Conservation (phyloP, 2,888 invertebrate genomes). For the Drosophila subsilvestris region DNA sequence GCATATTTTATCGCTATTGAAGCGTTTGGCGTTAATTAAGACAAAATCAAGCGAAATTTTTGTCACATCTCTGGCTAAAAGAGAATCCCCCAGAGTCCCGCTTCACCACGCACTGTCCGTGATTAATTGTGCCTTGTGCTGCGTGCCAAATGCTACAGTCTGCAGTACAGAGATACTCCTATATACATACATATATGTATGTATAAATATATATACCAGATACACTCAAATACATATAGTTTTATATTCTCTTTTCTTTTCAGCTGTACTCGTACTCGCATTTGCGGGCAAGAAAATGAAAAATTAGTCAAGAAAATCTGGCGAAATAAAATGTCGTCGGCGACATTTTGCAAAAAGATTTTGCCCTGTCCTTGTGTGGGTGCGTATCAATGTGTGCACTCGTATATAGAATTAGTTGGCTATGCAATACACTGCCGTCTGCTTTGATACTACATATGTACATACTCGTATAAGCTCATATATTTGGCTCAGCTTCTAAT, state of each 20-base stretch:
- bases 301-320: slow-evolving; percentile 82
- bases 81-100: slow-evolving; percentile 11
- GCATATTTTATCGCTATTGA: slow-evolving; percentile 83
- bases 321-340: slow-evolving; percentile 84
- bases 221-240: slow-evolving; percentile 8
- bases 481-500: slow-evolving; percentile 60
- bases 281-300: slow-evolving; percentile 75
- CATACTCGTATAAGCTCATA: slow-evolving; percentile 10
- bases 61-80: slow-evolving; percentile 73
- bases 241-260: slow-evolving; percentile 13
- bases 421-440: slow-evolving; percentile 35
- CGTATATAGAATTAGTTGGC: slow-evolving; percentile 30
- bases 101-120: slow-evolving; percentile 46
- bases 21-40: slow-evolving; percentile 84
- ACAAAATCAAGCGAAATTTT: slow-evolving; percentile 83
- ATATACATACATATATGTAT: slow-evolving; percentile 13
- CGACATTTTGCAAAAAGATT: slow-evolving; percentile 81
- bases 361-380: slow-evolving; percentile 42
- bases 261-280: slow-evolving; percentile 44
- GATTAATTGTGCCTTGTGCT: slow-evolving; percentile 78
- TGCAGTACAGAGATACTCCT: background rate
- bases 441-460: slow-evolving; percentile 10
- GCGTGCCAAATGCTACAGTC: slow-evolving; percentile 55
- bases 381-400: slow-evolving; percentile 8
- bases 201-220: background rate